phyloP scores from a whole-genome alignment of 2,888 invertebrate species.

The Lithophane semibrunnea region DNA sequence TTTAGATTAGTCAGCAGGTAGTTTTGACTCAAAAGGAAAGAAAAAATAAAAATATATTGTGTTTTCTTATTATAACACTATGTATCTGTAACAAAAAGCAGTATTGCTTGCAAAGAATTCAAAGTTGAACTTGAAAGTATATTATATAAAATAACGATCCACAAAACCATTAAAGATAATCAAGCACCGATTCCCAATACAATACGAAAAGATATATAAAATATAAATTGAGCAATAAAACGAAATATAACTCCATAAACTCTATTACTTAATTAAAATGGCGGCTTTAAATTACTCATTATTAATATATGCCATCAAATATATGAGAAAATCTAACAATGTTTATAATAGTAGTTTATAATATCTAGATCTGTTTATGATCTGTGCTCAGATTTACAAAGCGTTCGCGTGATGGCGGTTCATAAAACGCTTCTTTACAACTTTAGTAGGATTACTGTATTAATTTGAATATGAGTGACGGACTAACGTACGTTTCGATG shows the following conservation, averaged over 20 bases:
- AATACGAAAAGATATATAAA: conserved; percentile 27
- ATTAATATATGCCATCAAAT: conserved; percentile 50
- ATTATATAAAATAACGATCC: conserved; percentile 1
- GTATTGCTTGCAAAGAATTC: background rate
- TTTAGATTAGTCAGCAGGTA: background rate
- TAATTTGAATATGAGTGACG: conserved; percentile 69
- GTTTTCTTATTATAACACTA: background rate
- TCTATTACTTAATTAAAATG: conserved; percentile 57
- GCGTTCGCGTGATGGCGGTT: conserved; percentile 62
- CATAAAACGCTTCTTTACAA: conserved; percentile 66
- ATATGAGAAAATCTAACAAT: conserved; percentile 54
- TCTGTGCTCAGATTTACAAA: conserved; percentile 59
- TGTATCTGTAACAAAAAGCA: background rate
- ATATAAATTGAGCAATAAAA: conserved; percentile 52
- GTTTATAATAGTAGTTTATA: conserved; percentile 59
- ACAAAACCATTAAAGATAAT: conserved; percentile 31
- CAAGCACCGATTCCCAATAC: conserved; percentile 34
- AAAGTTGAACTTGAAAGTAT: background rate
- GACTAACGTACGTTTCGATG: conserved; percentile 45
- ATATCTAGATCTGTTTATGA: conserved; percentile 65
- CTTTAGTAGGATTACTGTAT: conserved; percentile 63
- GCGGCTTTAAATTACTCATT: conserved; percentile 57
- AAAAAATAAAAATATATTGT: background rate
- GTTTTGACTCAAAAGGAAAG: background rate
- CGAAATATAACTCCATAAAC: conserved; percentile 47